A percentile compares a stretch with the other conserved stretches of the same genome.
Evolutionary conservation across 2,888 invertebrate genomes (phyloP).

Genomic region (Amblyjoppa proteus): DNA sequence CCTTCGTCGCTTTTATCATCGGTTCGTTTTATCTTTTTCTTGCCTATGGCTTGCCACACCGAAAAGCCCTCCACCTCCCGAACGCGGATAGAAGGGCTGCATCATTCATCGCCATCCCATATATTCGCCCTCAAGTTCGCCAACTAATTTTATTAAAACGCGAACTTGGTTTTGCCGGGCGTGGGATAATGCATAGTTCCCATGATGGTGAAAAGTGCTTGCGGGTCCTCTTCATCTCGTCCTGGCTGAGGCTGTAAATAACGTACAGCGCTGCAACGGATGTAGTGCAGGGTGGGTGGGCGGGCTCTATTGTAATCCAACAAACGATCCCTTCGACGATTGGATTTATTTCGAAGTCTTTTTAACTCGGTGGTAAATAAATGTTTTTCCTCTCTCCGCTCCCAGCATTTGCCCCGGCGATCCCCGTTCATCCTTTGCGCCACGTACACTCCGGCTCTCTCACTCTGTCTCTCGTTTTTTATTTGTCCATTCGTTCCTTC

Average conservation of each 20-base stretch:
- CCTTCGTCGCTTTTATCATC: slow-evolving; percentile 31
- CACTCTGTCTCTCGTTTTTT: background rate
- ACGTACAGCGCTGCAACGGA: background rate
- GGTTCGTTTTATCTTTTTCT: slow-evolving; percentile 46
- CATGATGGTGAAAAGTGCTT: slow-evolving; percentile 26
- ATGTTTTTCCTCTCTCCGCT: background rate
- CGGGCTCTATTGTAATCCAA: background rate
- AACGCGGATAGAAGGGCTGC: slow-evolving; percentile 39
- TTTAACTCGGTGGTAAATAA: slow-evolving; percentile 1
- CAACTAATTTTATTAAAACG: slow-evolving; percentile 80
- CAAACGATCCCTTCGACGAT: slow-evolving; percentile 6
- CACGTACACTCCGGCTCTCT: background rate
- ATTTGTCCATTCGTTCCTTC: background rate
- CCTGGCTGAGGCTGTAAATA: background rate
- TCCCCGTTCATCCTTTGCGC: background rate
- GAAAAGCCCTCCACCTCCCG: background rate
- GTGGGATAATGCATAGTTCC: slow-evolving; percentile 35
- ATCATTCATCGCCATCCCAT: slow-evolving; percentile 76
- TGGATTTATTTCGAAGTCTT: background rate
- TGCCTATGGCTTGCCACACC: background rate
- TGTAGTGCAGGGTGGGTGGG: too few relatives aligned
- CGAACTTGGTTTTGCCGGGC: slow-evolving; percentile 50
- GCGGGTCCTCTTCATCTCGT: background rate
- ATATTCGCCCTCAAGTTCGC: slow-evolving; percentile 75
- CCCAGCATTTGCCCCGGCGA: background rate